These are phyloP conservation scores for Enteromius radiatus DNA, from an alignment of 2,797 vertebrate genomes.

Conservation along the genomic window DNA sequence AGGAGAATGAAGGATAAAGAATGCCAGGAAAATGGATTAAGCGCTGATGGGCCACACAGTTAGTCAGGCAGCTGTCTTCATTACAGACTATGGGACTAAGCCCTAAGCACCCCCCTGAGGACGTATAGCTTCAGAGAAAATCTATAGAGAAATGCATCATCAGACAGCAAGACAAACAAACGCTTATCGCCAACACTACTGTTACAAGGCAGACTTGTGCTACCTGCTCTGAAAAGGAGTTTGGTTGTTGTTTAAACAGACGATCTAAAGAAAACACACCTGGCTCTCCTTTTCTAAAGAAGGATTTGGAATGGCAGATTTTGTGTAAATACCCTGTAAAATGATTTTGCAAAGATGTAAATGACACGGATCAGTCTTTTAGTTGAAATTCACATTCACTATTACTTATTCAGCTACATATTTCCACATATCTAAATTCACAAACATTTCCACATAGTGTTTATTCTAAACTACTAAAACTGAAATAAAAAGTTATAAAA, in stretches of 20 bases:
- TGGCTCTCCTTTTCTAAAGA: conserved; percentile 65
- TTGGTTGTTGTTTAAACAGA: conserved; percentile 40
- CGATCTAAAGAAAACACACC: conserved; percentile 7
- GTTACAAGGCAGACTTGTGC: background rate
- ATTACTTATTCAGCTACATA: background rate
- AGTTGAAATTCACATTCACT: background rate
- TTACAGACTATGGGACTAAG: conserved; percentile 53
- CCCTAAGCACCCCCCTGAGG: conserved; percentile 53
- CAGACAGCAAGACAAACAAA: conserved; percentile 44
- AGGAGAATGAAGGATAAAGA: conserved; percentile 44
- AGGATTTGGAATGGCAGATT: conserved; percentile 54
- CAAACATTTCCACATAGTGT: background rate
- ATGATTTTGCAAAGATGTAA: background rate
- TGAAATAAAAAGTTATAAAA: background rate
- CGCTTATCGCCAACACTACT: background rate
- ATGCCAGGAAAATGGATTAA: conserved; percentile 47
- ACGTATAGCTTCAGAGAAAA: conserved; percentile 39
- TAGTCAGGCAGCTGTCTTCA: conserved; percentile 53
- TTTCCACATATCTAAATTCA: background rate
- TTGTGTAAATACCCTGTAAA: conserved; percentile 20
- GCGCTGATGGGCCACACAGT: conserved; percentile 45
- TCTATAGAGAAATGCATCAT: conserved; percentile 55
- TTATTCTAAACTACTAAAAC: background rate
- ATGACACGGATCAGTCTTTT: background rate
- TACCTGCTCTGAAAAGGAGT: conserved; percentile 15